phyloP scores from a whole-genome alignment of 2,797 vertebrate genomes.

The Megalops cyprinoides region DNA sequence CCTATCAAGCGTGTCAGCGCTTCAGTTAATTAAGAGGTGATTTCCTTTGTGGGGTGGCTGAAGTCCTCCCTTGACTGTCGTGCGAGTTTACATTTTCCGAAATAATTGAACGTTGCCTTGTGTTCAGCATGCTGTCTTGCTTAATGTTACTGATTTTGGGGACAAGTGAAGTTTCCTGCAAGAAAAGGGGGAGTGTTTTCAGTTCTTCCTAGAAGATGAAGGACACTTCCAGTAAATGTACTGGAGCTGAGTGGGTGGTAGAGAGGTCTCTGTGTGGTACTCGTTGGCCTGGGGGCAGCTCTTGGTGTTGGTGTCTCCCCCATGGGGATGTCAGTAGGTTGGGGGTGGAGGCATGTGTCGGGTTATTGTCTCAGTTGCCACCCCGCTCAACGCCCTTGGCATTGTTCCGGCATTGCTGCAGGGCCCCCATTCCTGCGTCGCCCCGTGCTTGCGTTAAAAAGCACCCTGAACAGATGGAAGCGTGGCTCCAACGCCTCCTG shows the following conservation, averaged over 20 bases:
- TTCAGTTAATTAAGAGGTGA: not conserved
- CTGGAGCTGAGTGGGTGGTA: not conserved
- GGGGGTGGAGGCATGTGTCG: constrained; percentile 64
- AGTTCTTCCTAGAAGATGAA: constrained; percentile 20
- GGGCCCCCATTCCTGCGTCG: constrained; percentile 70
- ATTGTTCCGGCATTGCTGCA: constrained; percentile 67
- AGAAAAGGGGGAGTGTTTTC: not conserved
- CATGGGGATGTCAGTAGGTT: constrained; percentile 38
- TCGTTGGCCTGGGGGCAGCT: constrained; percentile 35
- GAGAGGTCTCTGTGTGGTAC: constrained; percentile 17
- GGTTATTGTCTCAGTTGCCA: constrained; percentile 57
- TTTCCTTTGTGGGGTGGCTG: not conserved
- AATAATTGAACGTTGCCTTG: not conserved
- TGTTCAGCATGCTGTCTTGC: not conserved
- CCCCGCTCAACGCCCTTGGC: constrained; percentile 53
- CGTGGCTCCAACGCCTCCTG: constrained; percentile 58
- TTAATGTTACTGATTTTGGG: not conserved
- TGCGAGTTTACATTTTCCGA: not conserved
- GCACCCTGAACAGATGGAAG: constrained; percentile 29
- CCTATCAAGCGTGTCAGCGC: not conserved
- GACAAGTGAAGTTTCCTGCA: not conserved
- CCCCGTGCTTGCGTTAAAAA: too few species aligned
- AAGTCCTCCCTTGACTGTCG: not conserved
- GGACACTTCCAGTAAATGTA: not conserved
- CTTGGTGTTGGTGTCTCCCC: constrained; percentile 39